A percentile compares a stretch with the other conserved stretches of the same genome.
Conservation (phyloP, 2,797 vertebrate species). For the Gymnoscopelus microlampas region DNA sequence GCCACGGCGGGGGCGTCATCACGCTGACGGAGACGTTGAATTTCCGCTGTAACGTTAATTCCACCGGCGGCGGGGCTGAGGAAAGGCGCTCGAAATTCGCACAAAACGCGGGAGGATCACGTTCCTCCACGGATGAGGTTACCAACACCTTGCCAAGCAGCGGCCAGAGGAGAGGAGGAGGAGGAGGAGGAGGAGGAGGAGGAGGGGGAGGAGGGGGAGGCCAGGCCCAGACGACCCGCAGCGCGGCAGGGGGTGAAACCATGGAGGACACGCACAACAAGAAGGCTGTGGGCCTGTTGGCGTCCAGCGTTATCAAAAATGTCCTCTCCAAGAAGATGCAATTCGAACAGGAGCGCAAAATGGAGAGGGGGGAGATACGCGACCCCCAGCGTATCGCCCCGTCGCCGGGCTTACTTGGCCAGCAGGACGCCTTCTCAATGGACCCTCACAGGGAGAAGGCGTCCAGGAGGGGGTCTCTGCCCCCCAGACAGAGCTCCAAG, state of each 20-base stretch:
- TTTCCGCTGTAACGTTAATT: constrained; percentile 85
- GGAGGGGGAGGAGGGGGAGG: neutral
- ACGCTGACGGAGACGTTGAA: constrained; percentile 88
- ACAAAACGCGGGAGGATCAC: constrained; percentile 78
- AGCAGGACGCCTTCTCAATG: constrained; percentile 53
- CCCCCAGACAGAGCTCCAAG: constrained; percentile 85
- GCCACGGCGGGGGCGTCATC: constrained; percentile 81
- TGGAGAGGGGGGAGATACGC: constrained; percentile 94
- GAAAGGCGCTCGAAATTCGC: constrained; percentile 74
- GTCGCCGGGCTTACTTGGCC: constrained; percentile 41
- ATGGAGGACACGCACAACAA: constrained; percentile 86
- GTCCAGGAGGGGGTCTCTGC: constrained; percentile 62
- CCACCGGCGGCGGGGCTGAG: constrained; percentile 37
- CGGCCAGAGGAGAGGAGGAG: constrained; percentile 59
- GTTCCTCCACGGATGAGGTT: constrained; percentile 84
- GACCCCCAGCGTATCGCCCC: constrained; percentile 70
- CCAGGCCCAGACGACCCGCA: constrained; percentile 48
- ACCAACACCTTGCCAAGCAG: constrained; percentile 75
- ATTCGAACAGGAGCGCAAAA: constrained; percentile 94
- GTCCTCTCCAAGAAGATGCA: constrained; percentile 98
- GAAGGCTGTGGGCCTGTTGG: constrained; percentile 86
- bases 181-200: too few relatives aligned
- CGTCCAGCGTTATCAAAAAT: constrained; percentile 94
- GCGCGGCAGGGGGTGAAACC: constrained; percentile 56
- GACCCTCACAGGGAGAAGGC: constrained; percentile 68